Evolutionary conservation across 2,888 invertebrate genomes (phyloP).

Genomic region (Himalopsyche anomala): DNA sequence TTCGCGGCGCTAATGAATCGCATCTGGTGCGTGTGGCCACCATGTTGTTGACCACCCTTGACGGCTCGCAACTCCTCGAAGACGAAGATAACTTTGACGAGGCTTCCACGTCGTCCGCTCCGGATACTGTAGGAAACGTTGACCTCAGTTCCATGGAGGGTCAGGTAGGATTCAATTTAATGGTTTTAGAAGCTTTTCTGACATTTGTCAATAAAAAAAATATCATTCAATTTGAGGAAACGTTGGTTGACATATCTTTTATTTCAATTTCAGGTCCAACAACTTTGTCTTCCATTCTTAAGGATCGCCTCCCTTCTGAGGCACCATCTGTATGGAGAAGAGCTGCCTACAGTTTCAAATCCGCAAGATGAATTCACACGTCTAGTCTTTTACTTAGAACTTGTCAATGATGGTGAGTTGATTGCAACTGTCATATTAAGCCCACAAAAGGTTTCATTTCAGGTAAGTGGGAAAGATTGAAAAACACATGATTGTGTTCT

Average conservation of each 20-base stretch:
- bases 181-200: no score
- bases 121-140: constrained; percentile 74
- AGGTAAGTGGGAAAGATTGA: no score
- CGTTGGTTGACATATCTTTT: no score
- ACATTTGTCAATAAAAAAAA: no score
- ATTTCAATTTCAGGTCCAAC: constrained; percentile 79
- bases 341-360: constrained; percentile 82
- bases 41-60: constrained; percentile 67
- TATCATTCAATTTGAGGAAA: no score
- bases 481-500: no score
- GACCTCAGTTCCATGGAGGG: constrained; percentile 29
- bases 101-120: constrained; percentile 71
- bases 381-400: constrained; percentile 86
- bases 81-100: constrained; percentile 70
- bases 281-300: constrained; percentile 88
- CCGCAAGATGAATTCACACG: constrained; percentile 85
- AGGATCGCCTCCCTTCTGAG: constrained; percentile 89
- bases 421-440: not conserved
- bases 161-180: not conserved
- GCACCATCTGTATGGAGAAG: constrained; percentile 88
- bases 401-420: constrained; percentile 77
- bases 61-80: constrained; percentile 65
- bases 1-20: constrained; percentile 61
- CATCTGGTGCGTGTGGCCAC: constrained; percentile 68
- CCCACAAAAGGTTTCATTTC: no score